Evolutionary conservation across 2,113 vertebrate species (phyloP).

Genomic region (Oplegnathus fasciatus): DNA sequence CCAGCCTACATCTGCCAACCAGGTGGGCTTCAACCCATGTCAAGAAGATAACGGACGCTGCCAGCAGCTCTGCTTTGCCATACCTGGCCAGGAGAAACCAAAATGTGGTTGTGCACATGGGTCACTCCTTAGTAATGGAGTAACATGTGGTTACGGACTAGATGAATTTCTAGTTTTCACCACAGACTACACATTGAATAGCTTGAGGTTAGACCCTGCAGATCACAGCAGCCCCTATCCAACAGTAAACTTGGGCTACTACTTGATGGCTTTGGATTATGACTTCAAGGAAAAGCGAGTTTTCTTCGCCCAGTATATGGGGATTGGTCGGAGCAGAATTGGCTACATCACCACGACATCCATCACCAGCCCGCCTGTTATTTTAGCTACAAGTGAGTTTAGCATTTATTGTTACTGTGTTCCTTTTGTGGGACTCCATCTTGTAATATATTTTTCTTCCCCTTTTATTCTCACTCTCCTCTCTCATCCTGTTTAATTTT

Average conservation of each 20-base stretch:
- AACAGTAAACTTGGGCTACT: conserved; percentile 81
- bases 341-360: conserved; percentile 87
- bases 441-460: not conserved
- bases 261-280: conserved; percentile 87
- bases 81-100: conserved; percentile 82
- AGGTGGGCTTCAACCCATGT: conserved; percentile 92
- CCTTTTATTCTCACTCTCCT: not conserved
- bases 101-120: conserved; percentile 93
- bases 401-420: not conserved
- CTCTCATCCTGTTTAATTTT: not conserved
- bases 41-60: conserved; percentile 90
- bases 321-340: conserved; percentile 85
- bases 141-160: conserved; percentile 88
- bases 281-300: conserved; percentile 88
- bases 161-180: conserved; percentile 91
- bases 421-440: not conserved
- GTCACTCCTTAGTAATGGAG: conserved; percentile 86
- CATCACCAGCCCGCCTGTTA: conserved; percentile 77
- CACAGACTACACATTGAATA: conserved; percentile 88
- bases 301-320: conserved; percentile 89
- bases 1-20: conserved; percentile 87
- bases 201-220: conserved; percentile 88
- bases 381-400: conserved; percentile 87
- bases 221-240: conserved; percentile 90
- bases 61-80: conserved; percentile 92